Base-by-base conservation (phyloP, 1,140 invertebrate genomes). In the Lerema accius region DNA sequence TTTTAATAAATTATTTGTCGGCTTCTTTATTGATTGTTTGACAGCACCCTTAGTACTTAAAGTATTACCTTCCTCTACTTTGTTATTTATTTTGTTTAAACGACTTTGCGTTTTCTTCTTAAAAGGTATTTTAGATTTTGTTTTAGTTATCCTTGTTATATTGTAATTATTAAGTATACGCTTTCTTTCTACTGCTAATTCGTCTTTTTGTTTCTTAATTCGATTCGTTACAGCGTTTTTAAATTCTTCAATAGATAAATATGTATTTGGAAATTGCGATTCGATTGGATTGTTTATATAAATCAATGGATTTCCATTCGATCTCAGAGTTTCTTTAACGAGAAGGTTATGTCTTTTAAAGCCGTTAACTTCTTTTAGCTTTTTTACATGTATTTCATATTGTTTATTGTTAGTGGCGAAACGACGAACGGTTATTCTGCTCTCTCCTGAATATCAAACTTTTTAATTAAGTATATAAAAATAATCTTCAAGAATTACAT, bases 221-320 rank as follows among this genome's bases (percentile, higher is more conserved):
- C 78, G 69, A 4, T 80, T 66, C 0, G 56, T 67, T n/a, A 89
- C 26, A 4, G 65, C 45, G n/a, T 64, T 37, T 69, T 82, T 86
- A 49, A 86, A 87, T 65, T 86, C 77, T 48, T 86, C 76, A 16
- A 77, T n/a, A 10, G 79, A 71, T 13, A 89, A 43, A 62, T 63
- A 87, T 0, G 84, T 65, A n/a, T 85, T 65, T 4, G 86, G 84
- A 37, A 86, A 58, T 61, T 78, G 76, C 0, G 82, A 74, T 73
- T 89, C 86, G 0, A 89, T 72, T 15, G 86, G 86, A 67, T 89
- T 89, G 40, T 82, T 81, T 10, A 89, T 86, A 48, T 89, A 89
- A 48, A 89, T 80, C 0, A 78, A 53, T 15, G 77, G 69, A 11
- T 71, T 70, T 11, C 43, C 49, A 3, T 65, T 51, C 5, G 28